Percentiles rank a stretch among this genome's conserved stretches.
Evolutionary conservation across 2,888 invertebrate species (phyloP).

Genomic region (Mesopsocus fuscifrons): DNA sequence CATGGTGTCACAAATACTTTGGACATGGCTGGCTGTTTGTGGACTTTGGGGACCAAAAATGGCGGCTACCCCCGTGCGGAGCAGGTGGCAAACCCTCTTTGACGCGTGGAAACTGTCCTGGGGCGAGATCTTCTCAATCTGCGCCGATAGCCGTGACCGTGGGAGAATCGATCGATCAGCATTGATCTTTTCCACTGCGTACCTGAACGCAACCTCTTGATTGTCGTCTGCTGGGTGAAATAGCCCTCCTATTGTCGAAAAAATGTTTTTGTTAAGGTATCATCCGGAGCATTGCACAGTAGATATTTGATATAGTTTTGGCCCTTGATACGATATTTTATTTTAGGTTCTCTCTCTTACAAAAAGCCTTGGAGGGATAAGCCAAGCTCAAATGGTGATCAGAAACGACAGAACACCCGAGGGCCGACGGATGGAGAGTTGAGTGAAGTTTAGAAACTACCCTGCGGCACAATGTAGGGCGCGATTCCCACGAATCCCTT

Average conservation of each 20-base stretch:
- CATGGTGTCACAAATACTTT: constrained; percentile 91
- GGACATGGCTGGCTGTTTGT: constrained; percentile 80
- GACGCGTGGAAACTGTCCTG: constrained; percentile 90
- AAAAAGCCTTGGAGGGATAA: no score
- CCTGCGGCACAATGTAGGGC: no score
- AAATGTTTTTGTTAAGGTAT: no score
- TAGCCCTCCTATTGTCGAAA: constrained; percentile 48
- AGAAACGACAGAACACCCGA: no score
- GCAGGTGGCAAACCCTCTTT: constrained; percentile 77
- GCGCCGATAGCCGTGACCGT: constrained; percentile 69
- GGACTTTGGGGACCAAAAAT: constrained; percentile 87
- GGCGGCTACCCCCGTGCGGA: constrained; percentile 76
- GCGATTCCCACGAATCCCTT: no score
- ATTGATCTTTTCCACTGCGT: constrained; percentile 83
- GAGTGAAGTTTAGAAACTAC: no score
- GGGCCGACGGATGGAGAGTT: no score
- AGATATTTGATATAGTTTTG: background rate
- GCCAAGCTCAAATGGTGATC: no score
- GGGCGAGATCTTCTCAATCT: constrained; percentile 75
- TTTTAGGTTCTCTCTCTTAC: no score
- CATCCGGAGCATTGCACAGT: constrained; percentile 13
- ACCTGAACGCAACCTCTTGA: constrained; percentile 79
- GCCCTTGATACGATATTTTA: background rate
- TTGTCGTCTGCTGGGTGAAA: constrained; percentile 76
- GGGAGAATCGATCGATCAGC: constrained; percentile 62